A percentile compares a stretch with the other conserved stretches of the same genome.
phyloP scores from a whole-genome alignment of 1,140 invertebrate genomes.

The Dreissena rostriformis region DNA sequence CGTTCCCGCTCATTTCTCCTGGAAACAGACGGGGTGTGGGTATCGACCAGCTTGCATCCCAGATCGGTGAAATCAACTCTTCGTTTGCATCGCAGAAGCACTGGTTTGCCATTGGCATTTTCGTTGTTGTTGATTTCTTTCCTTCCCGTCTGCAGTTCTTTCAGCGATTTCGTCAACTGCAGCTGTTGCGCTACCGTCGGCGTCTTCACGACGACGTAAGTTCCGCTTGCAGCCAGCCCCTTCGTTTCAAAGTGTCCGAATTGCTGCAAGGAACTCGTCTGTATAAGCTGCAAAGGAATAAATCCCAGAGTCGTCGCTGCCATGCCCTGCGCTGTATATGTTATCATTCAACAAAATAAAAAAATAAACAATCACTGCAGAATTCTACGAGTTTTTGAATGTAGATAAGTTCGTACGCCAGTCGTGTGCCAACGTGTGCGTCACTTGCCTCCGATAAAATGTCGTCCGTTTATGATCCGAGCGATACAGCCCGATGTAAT shows the following conservation, averaged over 20 bases:
- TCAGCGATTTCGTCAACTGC: constrained; percentile 68
- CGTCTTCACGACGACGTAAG: constrained; percentile 72
- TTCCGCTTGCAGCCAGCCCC: constrained; percentile 63
- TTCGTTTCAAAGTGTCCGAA: constrained; percentile 39
- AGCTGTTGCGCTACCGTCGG: constrained; percentile 75
- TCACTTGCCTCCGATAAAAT: constrained; percentile 29
- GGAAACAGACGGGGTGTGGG: constrained; percentile 91
- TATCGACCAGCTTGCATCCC: constrained; percentile 71
- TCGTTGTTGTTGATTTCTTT: constrained; percentile 48
- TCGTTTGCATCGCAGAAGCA: constrained; percentile 74
- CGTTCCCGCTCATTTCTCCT: constrained; percentile 95
- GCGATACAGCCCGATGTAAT: constrained; percentile 49
- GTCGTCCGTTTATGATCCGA: constrained; percentile 42
- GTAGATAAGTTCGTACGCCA: constrained; percentile 43
- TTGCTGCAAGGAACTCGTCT: constrained; percentile 37
- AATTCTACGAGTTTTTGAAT: neutral
- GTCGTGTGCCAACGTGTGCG: constrained; percentile 54
- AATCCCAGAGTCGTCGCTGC: constrained; percentile 66
- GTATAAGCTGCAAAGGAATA: constrained; percentile 63
- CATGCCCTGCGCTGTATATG: constrained; percentile 31
- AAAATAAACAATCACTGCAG: constrained; percentile 16
- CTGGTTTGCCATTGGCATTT: constrained; percentile 60
- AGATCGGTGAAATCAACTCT: constrained; percentile 73
- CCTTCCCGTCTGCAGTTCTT: constrained; percentile 63
- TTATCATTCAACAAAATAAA: constrained; percentile 8